Evolutionary conservation across 2,113 vertebrate genomes (phyloP).

Genomic region (Athene noctua): DNA sequence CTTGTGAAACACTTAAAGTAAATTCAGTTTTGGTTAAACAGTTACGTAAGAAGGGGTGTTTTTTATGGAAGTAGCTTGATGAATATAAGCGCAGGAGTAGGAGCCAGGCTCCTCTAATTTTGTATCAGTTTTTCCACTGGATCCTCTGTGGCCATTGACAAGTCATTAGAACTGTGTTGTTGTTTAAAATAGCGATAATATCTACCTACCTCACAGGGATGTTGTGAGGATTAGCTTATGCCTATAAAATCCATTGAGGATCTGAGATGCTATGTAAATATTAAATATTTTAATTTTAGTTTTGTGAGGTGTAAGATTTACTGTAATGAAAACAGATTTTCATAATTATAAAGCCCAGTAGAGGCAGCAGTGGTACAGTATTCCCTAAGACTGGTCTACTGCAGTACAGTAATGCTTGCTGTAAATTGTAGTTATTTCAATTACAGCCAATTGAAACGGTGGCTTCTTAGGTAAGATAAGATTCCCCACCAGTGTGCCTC

Average conservation of each 20-base stretch:
- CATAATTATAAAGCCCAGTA: background rate
- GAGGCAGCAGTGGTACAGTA: background rate
- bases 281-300: constrained; percentile 34
- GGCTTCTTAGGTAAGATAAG: background rate
- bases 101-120: constrained; percentile 52
- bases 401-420: background rate
- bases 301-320: constrained; percentile 38
- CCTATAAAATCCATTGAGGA: constrained; percentile 32
- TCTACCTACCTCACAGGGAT: constrained; percentile 58
- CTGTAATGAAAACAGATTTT: background rate
- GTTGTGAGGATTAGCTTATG: constrained; percentile 56
- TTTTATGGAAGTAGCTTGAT: constrained; percentile 44
- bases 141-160: background rate
- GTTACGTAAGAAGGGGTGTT: background rate
- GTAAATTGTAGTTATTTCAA: background rate
- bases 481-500: constrained; percentile 26
- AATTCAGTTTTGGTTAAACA: constrained; percentile 2
- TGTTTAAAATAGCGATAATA: background rate
- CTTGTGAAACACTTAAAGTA: background rate
- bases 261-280: constrained; percentile 45
- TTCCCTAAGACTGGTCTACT: background rate
- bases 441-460: background rate
- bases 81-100: constrained; percentile 53
- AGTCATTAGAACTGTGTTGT: background rate
- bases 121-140: constrained; percentile 23